Percentiles rank a stretch among this genome's conserved stretches.
Evolutionary conservation across 2,797 vertebrate genomes (phyloP).

Genomic region (Sebastolobus alascanus): DNA sequence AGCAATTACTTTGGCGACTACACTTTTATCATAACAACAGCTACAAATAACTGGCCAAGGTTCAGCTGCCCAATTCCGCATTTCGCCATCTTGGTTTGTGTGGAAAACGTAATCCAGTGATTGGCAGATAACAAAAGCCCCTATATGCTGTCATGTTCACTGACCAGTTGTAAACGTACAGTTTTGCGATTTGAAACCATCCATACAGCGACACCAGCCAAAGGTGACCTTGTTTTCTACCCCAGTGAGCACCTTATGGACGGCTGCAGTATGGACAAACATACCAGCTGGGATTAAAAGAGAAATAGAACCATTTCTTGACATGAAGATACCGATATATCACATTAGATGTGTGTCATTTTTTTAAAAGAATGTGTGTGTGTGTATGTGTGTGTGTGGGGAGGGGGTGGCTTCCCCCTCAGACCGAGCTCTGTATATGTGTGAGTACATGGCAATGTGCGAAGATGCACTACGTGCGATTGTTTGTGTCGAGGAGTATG

Average conservation of each 20-base stretch:
- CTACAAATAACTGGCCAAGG: background rate
- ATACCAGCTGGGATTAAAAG: background rate
- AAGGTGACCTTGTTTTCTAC: slow-evolving; percentile 11
- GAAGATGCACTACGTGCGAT: slow-evolving; percentile 39
- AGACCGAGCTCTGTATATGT: slow-evolving; percentile 22
- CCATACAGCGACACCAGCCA: background rate
- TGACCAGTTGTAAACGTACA: background rate
- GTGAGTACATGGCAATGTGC: slow-evolving; percentile 40
- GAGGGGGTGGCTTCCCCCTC: background rate
- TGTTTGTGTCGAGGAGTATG: slow-evolving; percentile 58
- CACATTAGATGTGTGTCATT: too few species aligned
- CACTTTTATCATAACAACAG: background rate
- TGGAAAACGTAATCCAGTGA: background rate
- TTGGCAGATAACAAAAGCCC: background rate
- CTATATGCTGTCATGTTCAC: background rate
- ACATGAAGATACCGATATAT: too few species aligned
- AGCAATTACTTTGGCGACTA: too few species aligned
- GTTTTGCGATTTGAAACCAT: background rate
- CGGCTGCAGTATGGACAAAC: background rate
- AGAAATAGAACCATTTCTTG: too few species aligned
- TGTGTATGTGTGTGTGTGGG: background rate
- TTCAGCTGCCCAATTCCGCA: background rate
- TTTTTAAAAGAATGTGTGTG: too few species aligned
- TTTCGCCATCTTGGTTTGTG: background rate
- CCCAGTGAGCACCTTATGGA: background rate